Conservation (phyloP, 2,797 vertebrate species). For the Urocyon cinereoargenteus region DNA sequence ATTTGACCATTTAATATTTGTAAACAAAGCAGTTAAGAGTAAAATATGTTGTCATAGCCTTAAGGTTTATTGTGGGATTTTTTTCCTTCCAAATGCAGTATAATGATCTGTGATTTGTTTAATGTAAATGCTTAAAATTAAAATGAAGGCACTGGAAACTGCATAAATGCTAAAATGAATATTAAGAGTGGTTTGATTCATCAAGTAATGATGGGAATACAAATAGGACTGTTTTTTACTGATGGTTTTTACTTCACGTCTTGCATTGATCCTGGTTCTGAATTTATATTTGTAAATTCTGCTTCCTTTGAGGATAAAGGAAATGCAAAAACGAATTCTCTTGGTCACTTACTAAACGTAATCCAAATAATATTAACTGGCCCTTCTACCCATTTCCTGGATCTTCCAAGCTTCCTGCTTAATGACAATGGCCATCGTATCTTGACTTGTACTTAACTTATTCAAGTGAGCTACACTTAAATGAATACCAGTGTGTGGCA, state of each 20-base stretch:
- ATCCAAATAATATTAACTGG: not conserved
- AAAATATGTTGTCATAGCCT: slow-evolving; percentile 73
- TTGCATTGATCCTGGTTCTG: not conserved
- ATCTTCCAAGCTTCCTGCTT: not conserved
- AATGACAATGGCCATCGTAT: not conserved
- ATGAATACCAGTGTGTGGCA: not conserved
- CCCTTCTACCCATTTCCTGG: not conserved
- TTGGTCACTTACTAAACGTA: slow-evolving; percentile 37
- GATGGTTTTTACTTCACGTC: slow-evolving; percentile 28
- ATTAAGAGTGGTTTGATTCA: slow-evolving; percentile 74
- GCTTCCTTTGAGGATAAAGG: not conserved
- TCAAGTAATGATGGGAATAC: slow-evolving; percentile 65
- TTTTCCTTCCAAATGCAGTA: not conserved
- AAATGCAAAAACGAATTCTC: slow-evolving; percentile 37
- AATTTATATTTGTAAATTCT: slow-evolving; percentile 57
- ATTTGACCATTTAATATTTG: slow-evolving; percentile 78
- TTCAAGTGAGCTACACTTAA: not conserved
- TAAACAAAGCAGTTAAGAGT: slow-evolving; percentile 74
- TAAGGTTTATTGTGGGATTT: slow-evolving; percentile 58
- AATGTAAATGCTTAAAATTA: slow-evolving; percentile 77
- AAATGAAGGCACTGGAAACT: slow-evolving; percentile 70
- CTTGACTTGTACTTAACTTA: not conserved
- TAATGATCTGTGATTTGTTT: slow-evolving; percentile 77
- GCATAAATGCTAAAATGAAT: slow-evolving; percentile 68
- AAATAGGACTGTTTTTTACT: slow-evolving; percentile 47